A percentile compares a stretch with the other conserved stretches of the same genome.
Evolutionary conservation across 1,140 invertebrate species (phyloP).

Genomic region (Mactra quadrangularis): DNA sequence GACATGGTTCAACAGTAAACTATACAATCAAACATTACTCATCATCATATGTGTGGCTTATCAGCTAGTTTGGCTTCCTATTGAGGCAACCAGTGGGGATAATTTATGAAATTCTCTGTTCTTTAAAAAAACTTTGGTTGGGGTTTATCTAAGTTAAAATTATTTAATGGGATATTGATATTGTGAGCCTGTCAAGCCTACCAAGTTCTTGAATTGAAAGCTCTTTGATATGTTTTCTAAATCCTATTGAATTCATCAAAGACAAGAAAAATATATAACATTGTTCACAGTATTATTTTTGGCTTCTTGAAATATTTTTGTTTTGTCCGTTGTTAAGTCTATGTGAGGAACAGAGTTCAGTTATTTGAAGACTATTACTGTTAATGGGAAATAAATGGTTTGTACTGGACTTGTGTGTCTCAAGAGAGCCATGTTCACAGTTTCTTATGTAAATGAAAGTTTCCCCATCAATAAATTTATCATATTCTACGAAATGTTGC

Average conservation of each 20-base stretch:
- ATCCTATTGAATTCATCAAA: too few species aligned
- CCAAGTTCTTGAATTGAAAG: too few species aligned
- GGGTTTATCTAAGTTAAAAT: too few species aligned
- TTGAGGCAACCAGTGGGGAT: neutral
- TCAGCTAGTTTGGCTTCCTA: constrained; percentile 26
- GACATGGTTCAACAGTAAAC: constrained; percentile 33
- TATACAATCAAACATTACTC: constrained; percentile 36
- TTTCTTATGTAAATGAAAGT: constrained; percentile 54
- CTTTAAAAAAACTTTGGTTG: too few species aligned
- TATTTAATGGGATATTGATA: too few species aligned
- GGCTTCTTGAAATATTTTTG: too few species aligned
- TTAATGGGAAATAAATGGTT: neutral
- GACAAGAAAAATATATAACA: too few species aligned
- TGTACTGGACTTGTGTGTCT: neutral
- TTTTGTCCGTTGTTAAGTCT: too few species aligned
- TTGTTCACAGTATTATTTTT: too few species aligned
- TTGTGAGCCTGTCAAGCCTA: too few species aligned
- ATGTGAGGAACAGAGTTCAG: neutral
- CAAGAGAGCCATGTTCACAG: constrained; percentile 4
- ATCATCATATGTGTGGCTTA: constrained; percentile 37
- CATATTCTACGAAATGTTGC: constrained; percentile 13
- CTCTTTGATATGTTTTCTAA: too few species aligned
- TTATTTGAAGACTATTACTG: neutral
- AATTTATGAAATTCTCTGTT: too few species aligned
- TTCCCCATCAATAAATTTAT: constrained; percentile 43